A percentile compares a stretch with the other conserved stretches of the same genome.
phyloP scores from a whole-genome alignment of 2,888 invertebrate genomes.

The Spilosoma lubricipeda region DNA sequence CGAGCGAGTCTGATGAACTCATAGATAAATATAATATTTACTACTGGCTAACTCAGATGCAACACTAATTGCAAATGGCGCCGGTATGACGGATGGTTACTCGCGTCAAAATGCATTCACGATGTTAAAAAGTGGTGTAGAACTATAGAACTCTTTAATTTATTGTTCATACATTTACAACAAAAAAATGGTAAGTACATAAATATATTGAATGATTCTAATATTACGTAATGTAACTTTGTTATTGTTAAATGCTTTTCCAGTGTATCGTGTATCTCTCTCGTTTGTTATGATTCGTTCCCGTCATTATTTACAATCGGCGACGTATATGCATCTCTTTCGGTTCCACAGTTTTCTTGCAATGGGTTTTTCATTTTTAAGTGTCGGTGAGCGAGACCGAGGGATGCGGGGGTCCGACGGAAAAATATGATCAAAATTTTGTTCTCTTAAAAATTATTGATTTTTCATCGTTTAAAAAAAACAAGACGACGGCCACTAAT shows the following conservation, averaged over 20 bases:
- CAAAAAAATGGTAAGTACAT: constrained; percentile 59
- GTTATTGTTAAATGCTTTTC: constrained; percentile 69
- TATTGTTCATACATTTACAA: constrained; percentile 40
- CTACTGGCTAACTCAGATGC: constrained; percentile 40
- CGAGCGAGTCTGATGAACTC: not conserved
- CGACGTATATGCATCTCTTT: constrained; percentile 78
- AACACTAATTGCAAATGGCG: constrained; percentile 76
- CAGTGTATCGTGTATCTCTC: constrained; percentile 70
- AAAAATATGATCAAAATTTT: constrained; percentile 83
- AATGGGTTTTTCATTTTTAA: constrained; percentile 84
- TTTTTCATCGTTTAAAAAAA: constrained; percentile 82
- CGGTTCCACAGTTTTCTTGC: constrained; percentile 77
- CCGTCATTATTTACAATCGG: constrained; percentile 82
- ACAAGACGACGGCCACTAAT: constrained; percentile 65
- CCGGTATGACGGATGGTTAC: constrained; percentile 73
- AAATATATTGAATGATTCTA: constrained; percentile 33
- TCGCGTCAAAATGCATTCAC: constrained; percentile 75
- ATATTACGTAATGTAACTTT: constrained; percentile 68
- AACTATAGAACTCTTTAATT: constrained; percentile 53
- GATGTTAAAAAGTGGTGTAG: constrained; percentile 65
- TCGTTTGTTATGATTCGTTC: constrained; percentile 82
- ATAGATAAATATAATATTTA: no score
- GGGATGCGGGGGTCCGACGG: constrained; percentile 74
- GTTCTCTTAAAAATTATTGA: constrained; percentile 85
- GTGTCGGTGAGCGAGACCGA: constrained; percentile 74